These are phyloP conservation scores for Paguma larvata DNA, from an alignment of 2,797 vertebrate genomes.

Conservation along the genomic window DNA sequence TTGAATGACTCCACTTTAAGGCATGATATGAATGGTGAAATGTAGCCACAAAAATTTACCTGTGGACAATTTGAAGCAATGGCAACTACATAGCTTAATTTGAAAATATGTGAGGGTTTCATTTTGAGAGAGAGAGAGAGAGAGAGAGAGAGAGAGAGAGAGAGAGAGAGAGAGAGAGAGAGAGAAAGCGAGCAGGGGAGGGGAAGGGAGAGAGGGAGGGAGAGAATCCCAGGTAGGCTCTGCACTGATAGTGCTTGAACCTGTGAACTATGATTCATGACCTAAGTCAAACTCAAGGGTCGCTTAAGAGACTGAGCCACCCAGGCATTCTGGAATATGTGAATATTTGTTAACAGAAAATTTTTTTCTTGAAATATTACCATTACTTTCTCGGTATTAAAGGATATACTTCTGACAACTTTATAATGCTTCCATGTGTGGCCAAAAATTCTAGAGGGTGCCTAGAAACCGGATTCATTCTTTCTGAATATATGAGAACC, in stretches of 20 bases:
- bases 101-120: not conserved
- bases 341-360: conserved; percentile 15
- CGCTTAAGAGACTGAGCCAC: too few relatives aligned
- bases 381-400: not conserved
- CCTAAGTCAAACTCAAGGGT: too few relatives aligned
- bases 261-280: too few relatives aligned
- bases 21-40: not conserved
- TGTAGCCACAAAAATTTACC: conserved; percentile 24
- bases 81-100: not conserved
- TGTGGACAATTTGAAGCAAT: conserved; percentile 33
- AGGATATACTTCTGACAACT: not conserved
- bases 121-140: too few relatives aligned
- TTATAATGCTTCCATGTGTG: not conserved
- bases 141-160: too few relatives aligned
- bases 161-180: too few relatives aligned
- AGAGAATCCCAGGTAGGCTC: too few relatives aligned
- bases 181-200: too few relatives aligned
- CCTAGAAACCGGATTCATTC: not conserved
- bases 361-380: conserved; percentile 33
- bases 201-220: too few relatives aligned
- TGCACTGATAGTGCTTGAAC: too few relatives aligned
- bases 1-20: conserved; percentile 46
- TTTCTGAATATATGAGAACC: not conserved
- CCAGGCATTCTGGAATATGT: not conserved
- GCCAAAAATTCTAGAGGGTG: not conserved